These are phyloP conservation scores for Pantherophis guttatus DNA, from an alignment of 2,113 vertebrate species.

Conservation along the genomic window DNA sequence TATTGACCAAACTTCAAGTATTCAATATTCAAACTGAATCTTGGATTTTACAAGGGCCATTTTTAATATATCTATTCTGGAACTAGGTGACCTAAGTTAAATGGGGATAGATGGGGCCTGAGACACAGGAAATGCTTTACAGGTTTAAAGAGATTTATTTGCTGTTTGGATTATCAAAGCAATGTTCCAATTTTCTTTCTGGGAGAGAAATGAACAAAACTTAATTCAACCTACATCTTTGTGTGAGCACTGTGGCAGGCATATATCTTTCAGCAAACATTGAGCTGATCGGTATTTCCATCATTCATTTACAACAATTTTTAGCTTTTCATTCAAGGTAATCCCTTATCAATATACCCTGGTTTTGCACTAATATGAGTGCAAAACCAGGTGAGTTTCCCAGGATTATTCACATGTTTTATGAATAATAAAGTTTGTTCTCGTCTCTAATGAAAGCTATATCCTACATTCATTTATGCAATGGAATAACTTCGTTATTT, in stretches of 20 bases:
- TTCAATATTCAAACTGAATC: neutral
- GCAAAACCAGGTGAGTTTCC: neutral
- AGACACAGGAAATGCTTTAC: neutral
- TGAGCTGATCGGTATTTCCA: neutral
- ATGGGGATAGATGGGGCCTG: neutral
- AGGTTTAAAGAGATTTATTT: neutral
- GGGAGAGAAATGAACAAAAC: neutral
- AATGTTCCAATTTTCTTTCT: neutral
- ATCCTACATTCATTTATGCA: neutral
- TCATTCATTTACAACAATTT: neutral
- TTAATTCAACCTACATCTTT: neutral
- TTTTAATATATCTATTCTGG: neutral
- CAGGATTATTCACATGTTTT: neutral
- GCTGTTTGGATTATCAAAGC: neutral
- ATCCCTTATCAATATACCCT: neutral
- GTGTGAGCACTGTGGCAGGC: neutral
- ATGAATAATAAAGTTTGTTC: neutral
- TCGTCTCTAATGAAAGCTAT: neutral
- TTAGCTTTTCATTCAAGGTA: neutral
- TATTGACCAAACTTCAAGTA: neutral
- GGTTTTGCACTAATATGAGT: neutral
- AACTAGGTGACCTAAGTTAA: neutral
- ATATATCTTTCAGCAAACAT: neutral
- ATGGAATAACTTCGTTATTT: neutral
- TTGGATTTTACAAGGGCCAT: neutral